These are phyloP conservation scores for Petrolisthes cinctipes DNA, from an alignment of 2,888 invertebrate species.

Conservation along the genomic window DNA sequence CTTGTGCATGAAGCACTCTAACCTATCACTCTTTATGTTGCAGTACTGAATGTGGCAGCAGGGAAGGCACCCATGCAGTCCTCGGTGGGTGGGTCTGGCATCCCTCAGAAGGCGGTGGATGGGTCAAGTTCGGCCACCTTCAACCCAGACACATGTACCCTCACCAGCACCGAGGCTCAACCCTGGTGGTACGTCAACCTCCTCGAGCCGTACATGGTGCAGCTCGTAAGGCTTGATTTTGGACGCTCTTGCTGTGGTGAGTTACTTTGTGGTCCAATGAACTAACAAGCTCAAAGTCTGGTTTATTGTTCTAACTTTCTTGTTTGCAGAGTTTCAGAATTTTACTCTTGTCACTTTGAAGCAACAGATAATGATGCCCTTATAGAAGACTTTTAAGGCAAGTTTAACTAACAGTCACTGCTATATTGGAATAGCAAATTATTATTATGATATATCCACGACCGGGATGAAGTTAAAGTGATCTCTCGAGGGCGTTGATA, in stretches of 20 bases:
- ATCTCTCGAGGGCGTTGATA: too few relatives aligned
- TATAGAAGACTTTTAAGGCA: too few relatives aligned
- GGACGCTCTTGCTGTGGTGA: slow-evolving; percentile 92
- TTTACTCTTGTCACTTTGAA: too few relatives aligned
- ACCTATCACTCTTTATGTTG: slow-evolving; percentile 61
- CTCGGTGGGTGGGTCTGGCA: slow-evolving; percentile 74
- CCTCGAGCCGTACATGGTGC: slow-evolving; percentile 94
- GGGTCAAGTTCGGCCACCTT: slow-evolving; percentile 88
- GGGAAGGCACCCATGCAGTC: slow-evolving; percentile 96
- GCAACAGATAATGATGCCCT: too few relatives aligned
- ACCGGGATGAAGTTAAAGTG: too few relatives aligned
- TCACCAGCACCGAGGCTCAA: slow-evolving; percentile 73
- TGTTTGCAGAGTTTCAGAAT: too few relatives aligned
- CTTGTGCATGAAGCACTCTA: not conserved
- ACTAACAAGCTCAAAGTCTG: not conserved
- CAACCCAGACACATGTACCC: slow-evolving; percentile 86
- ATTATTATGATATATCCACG: too few relatives aligned
- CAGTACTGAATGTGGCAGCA: slow-evolving; percentile 92
- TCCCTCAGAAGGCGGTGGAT: slow-evolving; percentile 91
- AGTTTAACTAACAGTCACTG: too few relatives aligned
- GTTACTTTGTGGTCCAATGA: slow-evolving; percentile 68
- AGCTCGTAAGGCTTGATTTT: slow-evolving; percentile 89
- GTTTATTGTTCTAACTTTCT: too few relatives aligned
- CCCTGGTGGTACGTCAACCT: slow-evolving; percentile 82
- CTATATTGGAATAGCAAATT: too few relatives aligned